Conservation (phyloP, 2,113 vertebrate species). For the Holacanthus passer region DNA sequence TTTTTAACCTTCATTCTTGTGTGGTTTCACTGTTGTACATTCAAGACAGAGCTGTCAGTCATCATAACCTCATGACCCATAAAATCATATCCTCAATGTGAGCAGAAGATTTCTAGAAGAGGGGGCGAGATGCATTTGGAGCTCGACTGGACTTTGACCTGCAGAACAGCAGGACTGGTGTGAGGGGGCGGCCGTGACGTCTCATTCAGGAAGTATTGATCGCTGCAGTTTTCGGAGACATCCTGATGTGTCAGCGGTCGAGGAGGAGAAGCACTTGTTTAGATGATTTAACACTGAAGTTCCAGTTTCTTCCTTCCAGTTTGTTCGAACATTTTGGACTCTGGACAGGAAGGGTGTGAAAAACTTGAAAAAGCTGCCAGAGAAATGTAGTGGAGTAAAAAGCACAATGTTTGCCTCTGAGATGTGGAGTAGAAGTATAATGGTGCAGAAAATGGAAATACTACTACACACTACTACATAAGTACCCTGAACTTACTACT, state of each 20-base stretch:
- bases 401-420: no score
- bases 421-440: neutral
- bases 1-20: no score
- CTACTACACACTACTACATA: no score
- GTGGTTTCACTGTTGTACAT: constrained; percentile 6
- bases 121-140: neutral
- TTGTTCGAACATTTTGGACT: neutral
- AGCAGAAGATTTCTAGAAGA: neutral
- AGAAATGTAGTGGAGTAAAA: no score
- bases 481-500: no score
- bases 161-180: neutral
- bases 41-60: constrained; percentile 15
- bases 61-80: neutral
- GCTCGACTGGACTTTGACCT: neutral
- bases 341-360: no score
- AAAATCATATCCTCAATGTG: neutral
- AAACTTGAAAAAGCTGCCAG: no score
- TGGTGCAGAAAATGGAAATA: neutral
- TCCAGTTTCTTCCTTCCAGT: neutral
- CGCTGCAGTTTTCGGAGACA: neutral
- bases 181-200: neutral
- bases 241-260: neutral
- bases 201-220: neutral
- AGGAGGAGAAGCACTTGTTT: neutral
- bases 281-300: neutral